These are phyloP conservation scores for Drosophila littoralis DNA, from an alignment of 1,140 invertebrate genomes.

Conservation along the genomic window DNA sequence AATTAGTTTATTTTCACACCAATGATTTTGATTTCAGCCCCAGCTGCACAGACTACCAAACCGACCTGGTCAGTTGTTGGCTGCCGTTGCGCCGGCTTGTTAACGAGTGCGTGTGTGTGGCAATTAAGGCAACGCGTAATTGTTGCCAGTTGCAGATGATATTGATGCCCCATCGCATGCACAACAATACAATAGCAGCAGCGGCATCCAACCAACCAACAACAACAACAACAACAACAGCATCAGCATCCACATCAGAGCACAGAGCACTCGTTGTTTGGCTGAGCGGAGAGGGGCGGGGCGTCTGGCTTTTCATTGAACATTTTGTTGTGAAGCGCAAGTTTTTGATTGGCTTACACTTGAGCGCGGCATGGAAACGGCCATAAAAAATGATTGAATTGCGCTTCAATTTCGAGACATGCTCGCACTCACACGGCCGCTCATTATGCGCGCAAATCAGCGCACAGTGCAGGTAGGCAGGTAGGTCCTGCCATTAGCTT, in stretches of 20 bases:
- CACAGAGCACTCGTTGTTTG: slow-evolving; percentile 31
- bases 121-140: slow-evolving; percentile 80
- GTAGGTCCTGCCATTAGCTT: slow-evolving; percentile 62
- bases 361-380: slow-evolving; percentile 33
- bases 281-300: background rate
- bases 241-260: slow-evolving; percentile 23
- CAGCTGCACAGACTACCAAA: slow-evolving; percentile 21
- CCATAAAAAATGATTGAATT: slow-evolving; percentile 68
- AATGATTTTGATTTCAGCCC: slow-evolving; percentile 76
- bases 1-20: slow-evolving; percentile 83
- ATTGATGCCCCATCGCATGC: slow-evolving; percentile 50
- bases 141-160: slow-evolving; percentile 74
- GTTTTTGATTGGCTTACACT: slow-evolving; percentile 74
- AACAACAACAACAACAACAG: slow-evolving; percentile 4
- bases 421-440: slow-evolving; percentile 15
- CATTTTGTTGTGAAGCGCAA: slow-evolving; percentile 69
- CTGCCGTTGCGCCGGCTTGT: slow-evolving; percentile 38
- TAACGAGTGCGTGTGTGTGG: slow-evolving; percentile 58
- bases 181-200: slow-evolving; percentile 22
- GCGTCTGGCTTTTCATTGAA: slow-evolving; percentile 50
- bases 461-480: slow-evolving; percentile 11
- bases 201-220: slow-evolving; percentile 35
- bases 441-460: slow-evolving; percentile 58
- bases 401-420: slow-evolving; percentile 52
- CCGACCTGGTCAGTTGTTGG: slow-evolving; percentile 22